Evolutionary conservation across 2,888 invertebrate genomes (phyloP), one percentile per base, ranked within the genome.

Genomic region (Seira musarum): DNA sequence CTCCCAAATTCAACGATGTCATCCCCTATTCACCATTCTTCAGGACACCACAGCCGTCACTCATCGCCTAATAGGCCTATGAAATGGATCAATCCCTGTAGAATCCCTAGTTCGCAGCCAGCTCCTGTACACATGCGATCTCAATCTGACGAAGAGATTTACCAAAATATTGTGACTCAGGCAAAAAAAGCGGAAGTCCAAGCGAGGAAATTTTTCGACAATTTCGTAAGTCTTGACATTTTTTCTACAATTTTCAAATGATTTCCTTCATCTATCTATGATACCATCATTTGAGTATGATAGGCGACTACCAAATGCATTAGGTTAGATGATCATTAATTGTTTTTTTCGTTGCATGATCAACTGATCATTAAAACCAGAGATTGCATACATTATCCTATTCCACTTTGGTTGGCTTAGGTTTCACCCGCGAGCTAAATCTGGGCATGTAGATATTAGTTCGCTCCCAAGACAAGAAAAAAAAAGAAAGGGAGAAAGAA

Each of bases 61-160:
- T 69, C 64, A 1, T 82, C 84, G 64, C 84, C 83, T 46, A 79
- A 82, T 22, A 81, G 85, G 60, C 84, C 85, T 10, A 82, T 82
- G 68, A 87, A 87, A 65, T 87, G 86, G 86, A 82, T 87, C n/a
- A 87, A 87, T 63, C 87, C 87, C 6, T 87, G 87, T 67, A 67
- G 86, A 49, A 85, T 87, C 46, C 84, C 85, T 1, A 69, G 80
- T 21, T 70, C 84, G 35, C 77, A 82, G 65, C 74, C 81, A 17
- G 60, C 78, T 1, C 81, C 82, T 35, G 74, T 82, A 57, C 82
- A 82, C 73, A 81, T 86, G 77, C 84, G 82, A 63, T 70, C 81
- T 24, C 83, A 85, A 49, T 65, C 85, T 21, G 86, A 87, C 67
- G 74, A 73, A 65, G 85, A 85, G 40, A 86, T 87, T 67, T 84